Percentiles rank a stretch among this genome's conserved stretches.
These are phyloP conservation scores for Eupithecia vulgata DNA, from an alignment of 2,888 invertebrate genomes.

Conservation along the genomic window DNA sequence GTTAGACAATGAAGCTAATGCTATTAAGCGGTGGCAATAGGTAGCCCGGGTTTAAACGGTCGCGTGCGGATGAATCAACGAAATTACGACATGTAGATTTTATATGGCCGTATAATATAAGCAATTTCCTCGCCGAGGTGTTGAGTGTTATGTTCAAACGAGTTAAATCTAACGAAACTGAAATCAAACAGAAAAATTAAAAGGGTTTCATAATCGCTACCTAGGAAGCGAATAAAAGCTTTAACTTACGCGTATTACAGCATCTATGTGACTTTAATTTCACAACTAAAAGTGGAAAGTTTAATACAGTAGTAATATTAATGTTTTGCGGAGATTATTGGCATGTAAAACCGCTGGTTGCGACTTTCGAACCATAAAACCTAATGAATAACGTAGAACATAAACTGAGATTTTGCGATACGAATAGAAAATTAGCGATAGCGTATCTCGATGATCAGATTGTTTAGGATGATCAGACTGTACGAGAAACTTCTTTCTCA, in stretches of 20 bases:
- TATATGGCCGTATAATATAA: slow-evolving; percentile 23
- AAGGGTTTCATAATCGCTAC: neutral
- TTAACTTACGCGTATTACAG: slow-evolving; percentile 26
- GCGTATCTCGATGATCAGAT: slow-evolving; percentile 3
- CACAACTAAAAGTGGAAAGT: slow-evolving; percentile 26
- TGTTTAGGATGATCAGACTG: slow-evolving; percentile 12
- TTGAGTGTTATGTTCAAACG: neutral
- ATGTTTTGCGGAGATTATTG: slow-evolving; percentile 24
- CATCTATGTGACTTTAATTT: slow-evolving; percentile 26
- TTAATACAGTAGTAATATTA: slow-evolving; percentile 23
- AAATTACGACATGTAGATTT: slow-evolving; percentile 40
- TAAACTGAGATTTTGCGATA: slow-evolving; percentile 28
- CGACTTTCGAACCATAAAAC: slow-evolving; percentile 29
- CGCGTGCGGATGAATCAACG: slow-evolving; percentile 50
- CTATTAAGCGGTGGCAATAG: slow-evolving; percentile 74
- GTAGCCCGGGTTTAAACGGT: slow-evolving; percentile 63
- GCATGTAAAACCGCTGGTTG: slow-evolving; percentile 25
- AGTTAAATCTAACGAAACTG: neutral
- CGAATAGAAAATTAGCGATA: slow-evolving; percentile 30
- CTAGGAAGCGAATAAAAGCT: slow-evolving; percentile 23
- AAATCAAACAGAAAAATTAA: neutral
- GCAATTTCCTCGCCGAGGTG: neutral
- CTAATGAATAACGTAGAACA: slow-evolving; percentile 30
- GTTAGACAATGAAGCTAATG: slow-evolving; percentile 78
- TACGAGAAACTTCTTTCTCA: slow-evolving; percentile 64